Percentiles rank a stretch among this genome's conserved stretches.
These are phyloP conservation scores for Gadus chalcogrammus DNA, from an alignment of 2,113 vertebrate genomes.

Conservation along the genomic window DNA sequence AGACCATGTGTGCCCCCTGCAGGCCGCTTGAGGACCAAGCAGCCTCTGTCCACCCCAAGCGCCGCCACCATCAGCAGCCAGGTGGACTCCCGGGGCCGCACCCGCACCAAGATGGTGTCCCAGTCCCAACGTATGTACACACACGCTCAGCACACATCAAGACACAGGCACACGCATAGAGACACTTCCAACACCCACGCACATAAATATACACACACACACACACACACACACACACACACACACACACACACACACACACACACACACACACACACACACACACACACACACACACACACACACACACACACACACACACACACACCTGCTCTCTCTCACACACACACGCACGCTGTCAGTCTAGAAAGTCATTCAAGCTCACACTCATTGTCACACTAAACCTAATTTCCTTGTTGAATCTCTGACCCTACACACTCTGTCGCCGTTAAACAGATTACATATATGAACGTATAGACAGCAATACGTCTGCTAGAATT, in stretches of 20 bases:
- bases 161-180: background rate
- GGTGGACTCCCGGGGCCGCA: conserved; percentile 89
- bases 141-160: background rate
- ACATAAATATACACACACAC: no score
- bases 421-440: no score
- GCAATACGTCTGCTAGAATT: no score
- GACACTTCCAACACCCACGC: background rate
- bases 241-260: background rate
- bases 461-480: no score
- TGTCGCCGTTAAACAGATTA: no score
- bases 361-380: no score
- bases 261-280: background rate
- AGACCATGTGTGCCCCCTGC: background rate
- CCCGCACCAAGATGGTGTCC: conserved; percentile 91
- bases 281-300: background rate
- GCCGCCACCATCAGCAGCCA: conserved; percentile 74
- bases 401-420: no score
- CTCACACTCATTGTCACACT: no score
- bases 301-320: no score
- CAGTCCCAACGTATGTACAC: conserved; percentile 93
- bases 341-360: background rate
- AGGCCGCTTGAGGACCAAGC: conserved; percentile 87
- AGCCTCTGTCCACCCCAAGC: conserved; percentile 76
- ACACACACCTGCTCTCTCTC: no score
- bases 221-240: no score